A percentile compares a stretch with the other conserved stretches of the same genome.
phyloP scores from a whole-genome alignment of 2,797 vertebrate species.

The Distichodus sexfasciatus region DNA sequence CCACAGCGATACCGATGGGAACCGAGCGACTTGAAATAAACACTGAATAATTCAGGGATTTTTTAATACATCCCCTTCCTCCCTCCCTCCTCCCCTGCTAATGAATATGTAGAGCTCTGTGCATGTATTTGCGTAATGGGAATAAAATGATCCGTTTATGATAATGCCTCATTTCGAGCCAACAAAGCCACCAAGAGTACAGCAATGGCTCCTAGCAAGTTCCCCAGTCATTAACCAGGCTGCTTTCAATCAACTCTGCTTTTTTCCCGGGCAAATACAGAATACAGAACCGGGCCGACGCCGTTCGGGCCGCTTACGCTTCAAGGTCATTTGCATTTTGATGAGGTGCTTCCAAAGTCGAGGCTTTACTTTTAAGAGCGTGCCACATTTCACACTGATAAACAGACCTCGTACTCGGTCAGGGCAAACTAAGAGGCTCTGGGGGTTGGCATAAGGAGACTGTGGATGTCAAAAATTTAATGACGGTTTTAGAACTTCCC shows the following conservation, averaged over 20 bases:
- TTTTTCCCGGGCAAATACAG: background rate
- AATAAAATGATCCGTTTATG: constrained; percentile 46
- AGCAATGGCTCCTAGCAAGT: constrained; percentile 16
- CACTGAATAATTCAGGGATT: constrained; percentile 72
- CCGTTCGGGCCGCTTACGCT: background rate
- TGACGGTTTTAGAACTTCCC: no score
- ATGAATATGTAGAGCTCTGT: constrained; percentile 57
- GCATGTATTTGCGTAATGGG: constrained; percentile 36
- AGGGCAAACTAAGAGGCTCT: background rate
- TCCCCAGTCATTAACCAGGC: constrained; percentile 20
- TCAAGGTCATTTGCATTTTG: constrained; percentile 41
- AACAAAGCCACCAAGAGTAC: background rate
- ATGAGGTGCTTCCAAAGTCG: constrained; percentile 21
- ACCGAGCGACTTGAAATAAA: constrained; percentile 68
- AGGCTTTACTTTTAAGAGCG: constrained; percentile 22
- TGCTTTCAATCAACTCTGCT: background rate
- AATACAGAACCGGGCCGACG: constrained; percentile 10
- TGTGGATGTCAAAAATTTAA: no score
- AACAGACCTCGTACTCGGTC: constrained; percentile 16
- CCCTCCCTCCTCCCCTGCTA: no score
- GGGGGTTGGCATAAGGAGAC: background rate
- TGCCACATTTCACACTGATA: background rate
- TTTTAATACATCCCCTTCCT: no score
- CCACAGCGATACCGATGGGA: constrained; percentile 47
- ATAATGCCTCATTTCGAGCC: constrained; percentile 24